phyloP scores from a whole-genome alignment of 2,113 vertebrate species.

The Galemys pyrenaicus region DNA sequence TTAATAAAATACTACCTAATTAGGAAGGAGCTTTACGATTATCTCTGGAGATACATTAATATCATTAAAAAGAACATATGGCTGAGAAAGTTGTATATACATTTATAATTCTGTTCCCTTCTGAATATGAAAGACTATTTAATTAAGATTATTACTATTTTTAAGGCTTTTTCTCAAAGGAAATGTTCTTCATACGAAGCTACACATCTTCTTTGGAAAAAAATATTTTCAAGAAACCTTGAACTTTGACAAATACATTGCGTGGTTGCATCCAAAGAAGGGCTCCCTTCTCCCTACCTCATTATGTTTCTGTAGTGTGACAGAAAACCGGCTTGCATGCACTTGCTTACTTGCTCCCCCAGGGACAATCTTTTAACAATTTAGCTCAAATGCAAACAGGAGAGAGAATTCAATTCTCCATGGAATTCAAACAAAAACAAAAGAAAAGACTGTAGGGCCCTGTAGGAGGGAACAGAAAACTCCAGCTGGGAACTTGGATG shows the following conservation, averaged over 20 bases:
- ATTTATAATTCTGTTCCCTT: conserved; percentile 71
- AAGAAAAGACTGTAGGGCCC: neutral
- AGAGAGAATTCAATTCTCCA: neutral
- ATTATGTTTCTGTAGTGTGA: neutral
- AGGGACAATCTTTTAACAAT: neutral
- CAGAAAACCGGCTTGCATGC: neutral
- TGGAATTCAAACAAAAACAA: neutral
- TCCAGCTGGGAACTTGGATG: neutral
- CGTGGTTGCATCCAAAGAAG: neutral
- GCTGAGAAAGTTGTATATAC: conserved; percentile 50
- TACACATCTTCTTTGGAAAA: conserved; percentile 44
- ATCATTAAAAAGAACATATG: conserved; percentile 60
- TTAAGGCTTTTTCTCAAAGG: conserved; percentile 75
- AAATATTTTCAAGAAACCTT: neutral
- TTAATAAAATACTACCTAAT: conserved; percentile 80
- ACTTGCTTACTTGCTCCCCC: neutral
- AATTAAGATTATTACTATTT: conserved; percentile 74
- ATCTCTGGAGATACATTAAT: conserved; percentile 67
- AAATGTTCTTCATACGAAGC: conserved; percentile 70
- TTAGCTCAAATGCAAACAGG: conserved; percentile 1
- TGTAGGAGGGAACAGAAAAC: neutral
- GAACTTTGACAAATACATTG: too few species aligned
- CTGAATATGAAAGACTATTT: conserved; percentile 69
- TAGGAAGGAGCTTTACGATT: conserved; percentile 63
- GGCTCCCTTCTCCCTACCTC: neutral